Evolutionary conservation across 2,113 vertebrate species (phyloP), one percentile per base, ranked within the genome.

Genomic region (Sigmodon hispidus): DNA sequence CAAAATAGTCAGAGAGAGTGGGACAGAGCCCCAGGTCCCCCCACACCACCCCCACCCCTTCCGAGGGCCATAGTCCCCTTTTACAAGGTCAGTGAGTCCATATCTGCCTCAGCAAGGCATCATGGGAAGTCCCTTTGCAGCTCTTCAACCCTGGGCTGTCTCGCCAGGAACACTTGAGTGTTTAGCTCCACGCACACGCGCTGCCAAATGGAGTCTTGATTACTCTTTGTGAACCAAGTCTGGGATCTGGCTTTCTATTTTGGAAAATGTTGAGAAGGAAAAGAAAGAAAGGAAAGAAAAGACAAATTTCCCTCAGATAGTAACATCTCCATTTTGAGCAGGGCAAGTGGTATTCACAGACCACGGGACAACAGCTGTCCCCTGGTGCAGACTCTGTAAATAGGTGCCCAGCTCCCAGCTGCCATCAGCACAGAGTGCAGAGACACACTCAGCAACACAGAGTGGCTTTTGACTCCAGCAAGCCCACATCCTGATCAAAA

Each of bases 161-260:
- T 22, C 3, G 22, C 1, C 3, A 48, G 72, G 67, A 36, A 40
- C 40, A 83, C 15, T 11, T 45, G 88, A 52, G 13, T 65, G 91
- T 52, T 43, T 57, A n/a, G 85, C 17, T 29, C 11, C 73, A 65
- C 1, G 86, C 31, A 36, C 96, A 89, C 89, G 91, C 93, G 95
- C 75, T 91, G 92, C 95, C 91, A 89, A 87, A 87, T 57, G 91
- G 5, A 57, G 48, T 40, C 94, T 65, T 94, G 96, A 96, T 96
- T 75, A 94, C 93, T 94, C 94, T 95, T 93, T 95, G 94, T 96
- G 94, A 97, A 89, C 81, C 57, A 87, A 93, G 92, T 91, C 91
- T 52, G 85, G 93, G 89, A 87, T 17, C 73, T 24, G n/a, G 90
- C 75, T 95, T 94, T 94, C 96, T 85, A 96, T 36, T 97, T 96